phyloP scores from a whole-genome alignment of 2,888 invertebrate genomes.

The Parasteatoda lunata region DNA sequence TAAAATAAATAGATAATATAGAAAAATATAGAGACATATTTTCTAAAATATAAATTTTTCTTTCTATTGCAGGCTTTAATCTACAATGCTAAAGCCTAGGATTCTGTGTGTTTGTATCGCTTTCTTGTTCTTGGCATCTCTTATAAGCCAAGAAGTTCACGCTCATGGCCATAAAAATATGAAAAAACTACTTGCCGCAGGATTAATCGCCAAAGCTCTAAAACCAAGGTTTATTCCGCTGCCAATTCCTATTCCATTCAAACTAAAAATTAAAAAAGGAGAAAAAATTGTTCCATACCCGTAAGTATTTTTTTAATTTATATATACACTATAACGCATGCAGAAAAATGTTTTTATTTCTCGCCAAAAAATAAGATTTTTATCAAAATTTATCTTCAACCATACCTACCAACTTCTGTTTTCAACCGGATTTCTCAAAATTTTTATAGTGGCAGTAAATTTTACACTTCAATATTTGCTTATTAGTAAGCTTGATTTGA shows the following conservation, averaged over 20 bases:
- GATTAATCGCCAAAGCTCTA: constrained; percentile 30
- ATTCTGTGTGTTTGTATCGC: constrained; percentile 9
- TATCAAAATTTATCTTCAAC: no score
- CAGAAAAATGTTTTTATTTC: no score
- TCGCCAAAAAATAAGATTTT: no score
- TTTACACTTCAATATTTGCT: no score
- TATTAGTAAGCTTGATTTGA: no score
- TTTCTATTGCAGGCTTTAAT: neutral
- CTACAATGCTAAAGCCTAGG: constrained; percentile 15
- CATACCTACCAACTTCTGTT: no score
- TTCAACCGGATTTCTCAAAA: no score
- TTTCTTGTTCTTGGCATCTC: constrained; percentile 4
- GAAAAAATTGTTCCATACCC: constrained; percentile 56
- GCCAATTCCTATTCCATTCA: constrained; percentile 58
- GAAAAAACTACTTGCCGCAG: constrained; percentile 41
- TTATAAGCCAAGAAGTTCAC: constrained; percentile 23
- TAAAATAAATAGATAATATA: no score
- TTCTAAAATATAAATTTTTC: neutral
- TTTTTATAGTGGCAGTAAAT: no score
- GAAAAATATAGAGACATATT: no score
- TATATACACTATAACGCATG: neutral
- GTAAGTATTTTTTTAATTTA: constrained; percentile 31
- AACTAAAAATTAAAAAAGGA: constrained; percentile 59
- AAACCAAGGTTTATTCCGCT: constrained; percentile 60
- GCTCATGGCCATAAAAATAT: constrained; percentile 1